A percentile compares a stretch with the other conserved stretches of the same genome.
Conservation (phyloP, 1,140 invertebrate species). For the Gryon sp. region DNA sequence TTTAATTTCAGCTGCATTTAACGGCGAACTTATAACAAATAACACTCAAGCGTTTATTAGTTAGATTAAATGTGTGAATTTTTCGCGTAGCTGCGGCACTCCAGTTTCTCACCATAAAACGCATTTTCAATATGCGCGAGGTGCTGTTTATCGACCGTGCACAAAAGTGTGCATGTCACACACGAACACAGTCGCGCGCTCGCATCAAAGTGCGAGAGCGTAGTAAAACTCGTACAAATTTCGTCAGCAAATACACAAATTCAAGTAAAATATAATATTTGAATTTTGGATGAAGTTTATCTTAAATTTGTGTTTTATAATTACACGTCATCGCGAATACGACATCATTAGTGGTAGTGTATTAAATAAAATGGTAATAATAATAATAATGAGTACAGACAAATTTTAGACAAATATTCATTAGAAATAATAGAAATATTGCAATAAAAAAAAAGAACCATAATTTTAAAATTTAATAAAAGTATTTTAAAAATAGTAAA, state of each 20-base stretch:
- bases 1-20: too few relatives aligned
- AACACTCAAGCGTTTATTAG: constrained; percentile 36
- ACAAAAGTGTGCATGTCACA: constrained; percentile 57
- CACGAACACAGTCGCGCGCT: constrained; percentile 18
- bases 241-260: constrained; percentile 52
- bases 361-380: too few relatives aligned
- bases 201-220: constrained; percentile 53
- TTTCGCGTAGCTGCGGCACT: constrained; percentile 32
- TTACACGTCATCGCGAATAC: constrained; percentile 25
- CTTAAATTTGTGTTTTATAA: too few relatives aligned
- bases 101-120: constrained; percentile 57
- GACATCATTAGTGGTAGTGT: too few relatives aligned
- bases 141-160: constrained; percentile 61
- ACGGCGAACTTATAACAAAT: constrained; percentile 19
- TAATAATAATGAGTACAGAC: too few relatives aligned
- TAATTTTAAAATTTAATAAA: too few relatives aligned
- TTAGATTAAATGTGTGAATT: constrained; percentile 36
- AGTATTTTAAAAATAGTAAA: too few relatives aligned
- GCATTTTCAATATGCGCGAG: constrained; percentile 62
- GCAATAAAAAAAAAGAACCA: too few relatives aligned
- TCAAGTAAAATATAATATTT: constrained; percentile 25
- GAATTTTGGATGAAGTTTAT: too few relatives aligned
- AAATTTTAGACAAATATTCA: too few relatives aligned
- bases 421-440: too few relatives aligned
- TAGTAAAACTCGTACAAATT: constrained; percentile 55